A percentile compares a stretch with the other conserved stretches of the same genome.
These are phyloP conservation scores for Mormyrus hasselquistii DNA, from an alignment of 2,797 vertebrate species.

Conservation along the genomic window DNA sequence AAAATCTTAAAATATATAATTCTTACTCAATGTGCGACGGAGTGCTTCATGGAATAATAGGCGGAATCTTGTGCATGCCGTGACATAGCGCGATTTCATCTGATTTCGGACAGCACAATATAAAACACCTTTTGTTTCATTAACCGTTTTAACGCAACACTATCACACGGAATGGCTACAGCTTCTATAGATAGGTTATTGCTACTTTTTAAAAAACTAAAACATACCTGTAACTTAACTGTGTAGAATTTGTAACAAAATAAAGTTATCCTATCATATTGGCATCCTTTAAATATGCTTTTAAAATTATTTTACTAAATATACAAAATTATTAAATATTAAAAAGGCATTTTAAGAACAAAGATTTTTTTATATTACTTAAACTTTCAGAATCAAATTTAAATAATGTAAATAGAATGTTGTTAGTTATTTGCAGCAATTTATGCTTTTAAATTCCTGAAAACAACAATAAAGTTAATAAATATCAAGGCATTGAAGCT, in stretches of 20 bases:
- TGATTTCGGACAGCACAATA: not conserved
- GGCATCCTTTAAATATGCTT: conserved; percentile 8
- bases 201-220: not conserved
- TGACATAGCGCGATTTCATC: not conserved
- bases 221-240: not conserved
- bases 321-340: conserved; percentile 15
- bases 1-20: not conserved
- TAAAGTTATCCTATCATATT: not conserved
- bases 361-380: conserved; percentile 1
- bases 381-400: not conserved
- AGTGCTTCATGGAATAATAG: not conserved
- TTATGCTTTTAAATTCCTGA: conserved; percentile 4
- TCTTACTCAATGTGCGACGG: not conserved
- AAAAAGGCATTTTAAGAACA: conserved; percentile 14
- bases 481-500: conserved; percentile 20
- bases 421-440: not conserved
- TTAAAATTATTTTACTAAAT: not conserved
- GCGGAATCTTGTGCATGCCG: not conserved
- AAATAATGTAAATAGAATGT: not conserved
- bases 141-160: not conserved
- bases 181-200: conserved; percentile 6
- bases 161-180: not conserved
- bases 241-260: not conserved
- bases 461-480: conserved; percentile 1
- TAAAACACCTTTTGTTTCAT: not conserved